Conservation (phyloP, 2,797 vertebrate species). For the Artibeus jamaicensis region DNA sequence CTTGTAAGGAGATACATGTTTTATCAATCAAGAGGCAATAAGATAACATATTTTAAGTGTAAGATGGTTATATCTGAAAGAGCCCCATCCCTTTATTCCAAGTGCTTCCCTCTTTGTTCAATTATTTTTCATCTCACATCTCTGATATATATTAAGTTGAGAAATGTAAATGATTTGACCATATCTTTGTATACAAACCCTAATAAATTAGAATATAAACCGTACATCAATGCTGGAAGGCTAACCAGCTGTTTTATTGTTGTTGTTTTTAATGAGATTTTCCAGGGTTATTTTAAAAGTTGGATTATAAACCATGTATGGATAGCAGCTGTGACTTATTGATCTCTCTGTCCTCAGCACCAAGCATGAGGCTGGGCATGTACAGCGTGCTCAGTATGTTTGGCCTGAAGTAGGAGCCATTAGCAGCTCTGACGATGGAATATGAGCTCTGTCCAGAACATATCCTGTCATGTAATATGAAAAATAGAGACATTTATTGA, state of each 20-base stretch:
- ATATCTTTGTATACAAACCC: neutral
- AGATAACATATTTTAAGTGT: neutral
- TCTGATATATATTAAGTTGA: neutral
- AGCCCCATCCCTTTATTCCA: neutral
- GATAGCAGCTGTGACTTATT: neutral
- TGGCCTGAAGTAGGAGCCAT: neutral
- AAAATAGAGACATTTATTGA: no score
- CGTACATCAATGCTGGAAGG: neutral
- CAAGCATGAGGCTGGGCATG: neutral
- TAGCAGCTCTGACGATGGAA: neutral
- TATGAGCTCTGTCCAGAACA: no score
- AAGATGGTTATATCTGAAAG: neutral
- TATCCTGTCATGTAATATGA: no score
- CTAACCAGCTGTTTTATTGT: neutral
- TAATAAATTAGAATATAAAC: neutral
- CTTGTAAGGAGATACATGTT: neutral
- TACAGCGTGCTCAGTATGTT: neutral
- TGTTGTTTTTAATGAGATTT: neutral
- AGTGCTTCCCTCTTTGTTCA: neutral
- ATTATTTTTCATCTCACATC: neutral
- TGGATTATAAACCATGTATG: neutral
- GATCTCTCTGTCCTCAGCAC: neutral
- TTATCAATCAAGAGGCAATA: neutral
- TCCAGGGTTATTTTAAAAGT: neutral
- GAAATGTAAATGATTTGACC: slow-evolving; percentile 14